Conservation (phyloP, 2,113 vertebrate genomes). For the Odocoileus hemionus region DNA sequence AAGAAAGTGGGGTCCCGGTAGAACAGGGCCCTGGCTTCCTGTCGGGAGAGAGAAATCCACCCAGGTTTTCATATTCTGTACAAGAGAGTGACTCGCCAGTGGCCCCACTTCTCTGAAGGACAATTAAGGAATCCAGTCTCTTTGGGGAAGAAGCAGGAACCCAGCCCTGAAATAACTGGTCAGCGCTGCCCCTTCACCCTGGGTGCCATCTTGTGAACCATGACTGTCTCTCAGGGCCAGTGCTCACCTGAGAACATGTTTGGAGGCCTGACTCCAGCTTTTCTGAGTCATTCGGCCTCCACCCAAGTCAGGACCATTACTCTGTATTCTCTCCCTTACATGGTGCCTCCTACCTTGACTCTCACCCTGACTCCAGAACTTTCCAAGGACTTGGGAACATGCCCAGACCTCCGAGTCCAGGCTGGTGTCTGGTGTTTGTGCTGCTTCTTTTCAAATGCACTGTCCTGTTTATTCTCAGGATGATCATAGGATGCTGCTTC, state of each 20-base stretch:
- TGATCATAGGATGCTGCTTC: neutral
- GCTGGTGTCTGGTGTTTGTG: neutral
- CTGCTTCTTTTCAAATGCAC: neutral
- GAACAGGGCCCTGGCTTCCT: neutral
- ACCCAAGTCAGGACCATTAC: neutral
- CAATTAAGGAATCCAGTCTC: neutral
- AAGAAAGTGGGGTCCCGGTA: neutral
- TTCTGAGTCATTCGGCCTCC: neutral
- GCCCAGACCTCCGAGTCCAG: fast-evolving
- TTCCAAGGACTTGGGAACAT: neutral
- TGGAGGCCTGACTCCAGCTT: neutral
- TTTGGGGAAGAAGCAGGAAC: neutral
- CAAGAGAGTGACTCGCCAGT: fast-evolving
- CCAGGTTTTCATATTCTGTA: neutral
- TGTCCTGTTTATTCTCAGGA: neutral
- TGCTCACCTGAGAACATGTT: neutral
- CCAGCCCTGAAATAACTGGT: neutral
- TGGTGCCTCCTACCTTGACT: neutral
- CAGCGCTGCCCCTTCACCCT: fast-evolving
- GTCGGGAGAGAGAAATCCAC: neutral
- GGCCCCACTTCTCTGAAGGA: neutral
- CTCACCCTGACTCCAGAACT: neutral
- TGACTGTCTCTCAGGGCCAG: neutral
- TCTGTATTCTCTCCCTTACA: neutral
- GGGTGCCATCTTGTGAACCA: neutral